Conservation (phyloP, 2,113 vertebrate species). For the Macroglossus sobrinus region DNA sequence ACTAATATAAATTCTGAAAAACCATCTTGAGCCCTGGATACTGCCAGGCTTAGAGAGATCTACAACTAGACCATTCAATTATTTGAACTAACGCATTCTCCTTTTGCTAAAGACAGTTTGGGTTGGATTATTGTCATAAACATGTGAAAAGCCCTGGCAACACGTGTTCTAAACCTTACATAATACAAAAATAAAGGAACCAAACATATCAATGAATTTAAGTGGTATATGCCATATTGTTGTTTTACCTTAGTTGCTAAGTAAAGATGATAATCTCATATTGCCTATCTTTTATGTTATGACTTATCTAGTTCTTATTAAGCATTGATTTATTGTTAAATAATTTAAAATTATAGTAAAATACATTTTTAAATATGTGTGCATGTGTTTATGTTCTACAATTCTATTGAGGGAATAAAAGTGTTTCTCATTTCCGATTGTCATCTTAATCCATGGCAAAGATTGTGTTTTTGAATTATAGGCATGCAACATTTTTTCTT, state of each 20-base stretch:
- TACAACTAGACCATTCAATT: not conserved
- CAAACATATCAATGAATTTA: not conserved
- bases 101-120: not conserved
- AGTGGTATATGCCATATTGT: not conserved
- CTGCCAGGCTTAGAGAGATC: not conserved
- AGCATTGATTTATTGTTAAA: not conserved
- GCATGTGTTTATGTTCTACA: not conserved
- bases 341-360: not conserved
- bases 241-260: not conserved
- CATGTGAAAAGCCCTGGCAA: not conserved
- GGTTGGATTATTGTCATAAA: not conserved
- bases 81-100: not conserved
- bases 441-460: not conserved
- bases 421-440: not conserved
- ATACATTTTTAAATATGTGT: not conserved
- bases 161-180: not conserved
- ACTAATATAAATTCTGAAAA: not conserved
- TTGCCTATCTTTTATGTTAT: not conserved
- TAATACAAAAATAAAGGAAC: not conserved
- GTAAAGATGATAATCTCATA: not conserved
- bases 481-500: not conserved
- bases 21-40: not conserved
- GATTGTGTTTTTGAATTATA: not conserved
- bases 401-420: not conserved
- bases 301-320: not conserved